Evolutionary conservation across 2,888 invertebrate genomes (phyloP).

Genomic region (Conchocele bisecta): DNA sequence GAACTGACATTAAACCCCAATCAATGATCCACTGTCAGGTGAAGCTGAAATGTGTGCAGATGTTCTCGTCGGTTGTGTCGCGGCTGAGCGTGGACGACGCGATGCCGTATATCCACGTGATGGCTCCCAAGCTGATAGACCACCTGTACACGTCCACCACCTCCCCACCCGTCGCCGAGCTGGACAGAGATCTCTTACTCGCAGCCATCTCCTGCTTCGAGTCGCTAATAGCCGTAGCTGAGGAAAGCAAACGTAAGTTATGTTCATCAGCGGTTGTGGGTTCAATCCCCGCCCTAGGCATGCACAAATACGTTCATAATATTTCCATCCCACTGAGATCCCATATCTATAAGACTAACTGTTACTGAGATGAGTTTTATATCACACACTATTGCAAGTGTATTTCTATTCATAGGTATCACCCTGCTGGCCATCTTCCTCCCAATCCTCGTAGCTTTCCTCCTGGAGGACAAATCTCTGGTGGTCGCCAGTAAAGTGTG

Average conservation of each 20-base stretch:
- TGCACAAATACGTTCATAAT: too few relatives aligned
- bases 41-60: slow-evolving; percentile 90
- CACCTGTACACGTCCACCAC: slow-evolving; percentile 88
- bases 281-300: too few relatives aligned
- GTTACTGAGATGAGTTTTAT: too few relatives aligned
- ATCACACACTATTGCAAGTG: too few relatives aligned
- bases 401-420: slow-evolving; percentile 87
- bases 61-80: slow-evolving; percentile 89
- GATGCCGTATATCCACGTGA: slow-evolving; percentile 91
- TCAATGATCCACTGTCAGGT: slow-evolving; percentile 84
- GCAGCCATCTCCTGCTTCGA: slow-evolving; percentile 91
- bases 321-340: too few relatives aligned
- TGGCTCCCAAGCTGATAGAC: slow-evolving; percentile 91
- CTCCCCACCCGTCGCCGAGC: slow-evolving; percentile 86
- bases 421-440: slow-evolving; percentile 94
- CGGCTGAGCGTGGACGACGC: slow-evolving; percentile 88
- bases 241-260: slow-evolving; percentile 91
- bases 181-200: slow-evolving; percentile 88
- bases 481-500: slow-evolving; percentile 74
- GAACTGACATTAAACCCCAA: too few relatives aligned
- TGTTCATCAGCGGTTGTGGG: neutral
- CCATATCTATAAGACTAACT: too few relatives aligned
- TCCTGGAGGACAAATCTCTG: slow-evolving; percentile 86
- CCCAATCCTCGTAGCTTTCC: slow-evolving; percentile 93
- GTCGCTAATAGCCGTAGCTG: slow-evolving; percentile 88